phyloP scores from a whole-genome alignment of 2,888 invertebrate species.

The Cerceris rybyensis region DNA sequence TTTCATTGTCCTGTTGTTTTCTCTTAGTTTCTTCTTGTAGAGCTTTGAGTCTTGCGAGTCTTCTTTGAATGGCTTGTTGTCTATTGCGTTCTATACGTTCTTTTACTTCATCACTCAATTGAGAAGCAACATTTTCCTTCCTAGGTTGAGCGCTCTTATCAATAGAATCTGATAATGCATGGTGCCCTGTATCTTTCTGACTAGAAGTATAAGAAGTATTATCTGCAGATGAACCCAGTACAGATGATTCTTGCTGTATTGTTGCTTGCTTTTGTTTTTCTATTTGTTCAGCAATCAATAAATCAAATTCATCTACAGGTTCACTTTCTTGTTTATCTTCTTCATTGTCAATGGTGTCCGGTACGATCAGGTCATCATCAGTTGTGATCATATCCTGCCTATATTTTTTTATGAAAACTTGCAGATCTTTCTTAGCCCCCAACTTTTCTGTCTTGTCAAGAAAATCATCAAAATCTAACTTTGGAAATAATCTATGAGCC shows the following conservation, averaged over 20 bases:
- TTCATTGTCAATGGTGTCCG: constrained; percentile 83
- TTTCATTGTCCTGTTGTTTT: constrained; percentile 5
- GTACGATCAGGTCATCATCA: constrained; percentile 76
- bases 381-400: constrained; percentile 84
- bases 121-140: constrained; percentile 34
- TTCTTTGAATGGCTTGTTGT: constrained; percentile 85
- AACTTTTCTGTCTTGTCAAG: constrained; percentile 90
- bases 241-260: constrained; percentile 12
- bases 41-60: constrained; percentile 83
- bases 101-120: constrained; percentile 85
- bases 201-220: not conserved
- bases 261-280: constrained; percentile 78
- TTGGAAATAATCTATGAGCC: constrained; percentile 96
- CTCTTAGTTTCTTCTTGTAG: constrained; percentile 42
- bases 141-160: constrained; percentile 2
- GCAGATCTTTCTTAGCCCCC: constrained; percentile 90
- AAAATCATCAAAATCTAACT: constrained; percentile 93
- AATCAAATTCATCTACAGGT: constrained; percentile 86
- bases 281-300: constrained; percentile 86
- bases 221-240: constrained; percentile 5
- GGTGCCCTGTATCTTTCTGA: constrained; percentile 37
- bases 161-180: constrained; percentile 25
- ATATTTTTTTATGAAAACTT: constrained; percentile 87
- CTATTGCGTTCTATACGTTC: constrained; percentile 88
- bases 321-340: constrained; percentile 77